Evolutionary conservation across 2,113 vertebrate genomes (phyloP).

Genomic region (Etheostoma cragini): DNA sequence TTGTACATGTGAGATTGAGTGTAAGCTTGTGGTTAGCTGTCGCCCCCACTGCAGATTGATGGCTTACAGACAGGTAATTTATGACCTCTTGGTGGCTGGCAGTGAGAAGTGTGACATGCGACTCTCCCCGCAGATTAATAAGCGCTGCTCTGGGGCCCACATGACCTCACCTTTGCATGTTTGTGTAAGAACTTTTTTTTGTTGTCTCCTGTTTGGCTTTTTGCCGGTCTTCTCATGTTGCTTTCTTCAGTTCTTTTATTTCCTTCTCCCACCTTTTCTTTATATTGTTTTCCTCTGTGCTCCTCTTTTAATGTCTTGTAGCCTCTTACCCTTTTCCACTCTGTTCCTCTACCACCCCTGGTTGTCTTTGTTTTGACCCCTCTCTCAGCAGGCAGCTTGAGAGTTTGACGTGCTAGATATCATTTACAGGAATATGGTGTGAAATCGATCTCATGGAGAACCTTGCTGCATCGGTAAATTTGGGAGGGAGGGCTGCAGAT

Average conservation of each 20-base stretch:
- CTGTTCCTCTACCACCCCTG: constrained; percentile 21
- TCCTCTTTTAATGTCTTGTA: constrained; percentile 7
- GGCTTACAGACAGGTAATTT: constrained; percentile 80
- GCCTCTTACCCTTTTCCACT: neutral
- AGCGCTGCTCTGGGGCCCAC: constrained; percentile 57
- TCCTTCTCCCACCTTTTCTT: neutral
- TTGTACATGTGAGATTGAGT: constrained; percentile 55
- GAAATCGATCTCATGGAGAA: constrained; percentile 79
- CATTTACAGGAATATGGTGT: constrained; percentile 77
- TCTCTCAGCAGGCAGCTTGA: constrained; percentile 46
- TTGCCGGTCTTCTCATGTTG: constrained; percentile 12
- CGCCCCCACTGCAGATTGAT: constrained; percentile 73
- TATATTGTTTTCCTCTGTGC: neutral
- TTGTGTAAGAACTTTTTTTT: constrained; percentile 56
- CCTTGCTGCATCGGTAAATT: constrained; percentile 70
- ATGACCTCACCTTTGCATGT: constrained; percentile 62
- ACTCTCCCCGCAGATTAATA: constrained; percentile 80
- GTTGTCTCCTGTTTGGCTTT: constrained; percentile 21
- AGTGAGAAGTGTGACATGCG: constrained; percentile 71
- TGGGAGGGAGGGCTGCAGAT: constrained; percentile 67
- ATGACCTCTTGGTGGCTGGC: constrained; percentile 76
- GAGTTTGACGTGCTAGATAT: constrained; percentile 73
- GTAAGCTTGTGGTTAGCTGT: constrained; percentile 59
- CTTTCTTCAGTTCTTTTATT: constrained; percentile 9
- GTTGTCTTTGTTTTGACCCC: constrained; percentile 47